Conservation (phyloP, 2,888 invertebrate genomes). For the Agriopis marginaria region DNA sequence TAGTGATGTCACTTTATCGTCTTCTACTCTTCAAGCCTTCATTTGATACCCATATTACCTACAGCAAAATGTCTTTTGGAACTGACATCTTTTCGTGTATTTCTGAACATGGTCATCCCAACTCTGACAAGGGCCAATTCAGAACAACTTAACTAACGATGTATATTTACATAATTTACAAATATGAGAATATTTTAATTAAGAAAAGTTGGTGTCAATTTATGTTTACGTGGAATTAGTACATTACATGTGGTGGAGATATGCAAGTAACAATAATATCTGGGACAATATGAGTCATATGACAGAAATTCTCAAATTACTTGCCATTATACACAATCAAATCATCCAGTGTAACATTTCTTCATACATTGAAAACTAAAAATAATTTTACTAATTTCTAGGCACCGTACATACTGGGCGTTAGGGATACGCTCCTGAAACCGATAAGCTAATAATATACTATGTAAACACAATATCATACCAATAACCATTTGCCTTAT, state of each 20-base stretch:
- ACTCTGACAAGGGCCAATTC: slow-evolving; percentile 2
- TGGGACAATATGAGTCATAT: neutral
- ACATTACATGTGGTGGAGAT: neutral
- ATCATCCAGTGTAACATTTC: slow-evolving; percentile 3
- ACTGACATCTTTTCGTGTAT: neutral
- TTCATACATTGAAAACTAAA: slow-evolving; percentile 1
- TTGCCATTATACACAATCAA: neutral
- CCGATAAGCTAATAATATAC: too few species aligned
- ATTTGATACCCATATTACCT: too few species aligned
- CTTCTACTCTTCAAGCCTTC: too few species aligned
- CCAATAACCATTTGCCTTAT: too few species aligned
- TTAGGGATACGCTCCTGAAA: too few species aligned
- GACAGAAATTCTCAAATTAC: neutral
- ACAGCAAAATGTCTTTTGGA: neutral
- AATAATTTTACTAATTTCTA: slow-evolving; percentile 4
- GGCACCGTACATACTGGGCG: slow-evolving; percentile 10
- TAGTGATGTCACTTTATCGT: too few species aligned
- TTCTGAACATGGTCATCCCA: neutral
- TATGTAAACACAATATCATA: too few species aligned
- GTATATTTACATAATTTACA: slow-evolving; percentile 80
- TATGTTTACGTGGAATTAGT: slow-evolving; percentile 18
- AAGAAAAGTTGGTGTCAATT: slow-evolving; percentile 24
- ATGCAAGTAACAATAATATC: slow-evolving; percentile 7
- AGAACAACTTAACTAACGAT: slow-evolving; percentile 62
- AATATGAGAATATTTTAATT: slow-evolving; percentile 41